phyloP scores from a whole-genome alignment of 2,113 vertebrate genomes.

The Triplophysa rosa region DNA sequence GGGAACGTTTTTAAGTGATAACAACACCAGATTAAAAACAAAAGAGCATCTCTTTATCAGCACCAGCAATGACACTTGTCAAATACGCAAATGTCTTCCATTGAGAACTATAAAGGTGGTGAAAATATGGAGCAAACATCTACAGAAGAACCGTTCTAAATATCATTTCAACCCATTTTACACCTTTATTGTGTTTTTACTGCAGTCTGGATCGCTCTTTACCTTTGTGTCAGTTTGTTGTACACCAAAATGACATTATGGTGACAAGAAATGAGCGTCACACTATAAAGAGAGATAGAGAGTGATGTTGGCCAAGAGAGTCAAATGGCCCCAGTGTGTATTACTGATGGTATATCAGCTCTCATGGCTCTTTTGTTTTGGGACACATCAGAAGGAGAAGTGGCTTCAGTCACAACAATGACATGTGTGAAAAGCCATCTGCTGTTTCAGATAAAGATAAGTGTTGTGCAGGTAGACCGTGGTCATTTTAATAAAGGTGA shows the following conservation, averaged over 20 bases:
- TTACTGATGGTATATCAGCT: conserved; percentile 40
- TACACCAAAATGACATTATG: not conserved
- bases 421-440: conserved; percentile 54
- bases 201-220: not conserved
- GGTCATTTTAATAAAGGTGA: conserved; percentile 50
- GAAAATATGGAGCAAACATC: too few species aligned
- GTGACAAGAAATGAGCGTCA: conserved; percentile 6
- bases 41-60: too few species aligned
- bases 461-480: conserved; percentile 52
- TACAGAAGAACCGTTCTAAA: too few species aligned
- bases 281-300: not conserved
- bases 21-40: too few species aligned
- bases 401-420: conserved; percentile 47
- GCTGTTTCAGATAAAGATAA: conserved; percentile 54
- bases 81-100: too few species aligned
- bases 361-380: conserved; percentile 54
- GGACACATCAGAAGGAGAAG: conserved; percentile 50
- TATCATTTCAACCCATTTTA: not conserved
- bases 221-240: conserved; percentile 19
- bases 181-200: not conserved
- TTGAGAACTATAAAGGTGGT: too few species aligned
- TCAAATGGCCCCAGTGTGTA: conserved; percentile 37
- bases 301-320: conserved; percentile 31
- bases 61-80: too few species aligned
- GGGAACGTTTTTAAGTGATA: too few species aligned